phyloP scores from a whole-genome alignment of 2,113 vertebrate species.

The Balaeniceps rex region DNA sequence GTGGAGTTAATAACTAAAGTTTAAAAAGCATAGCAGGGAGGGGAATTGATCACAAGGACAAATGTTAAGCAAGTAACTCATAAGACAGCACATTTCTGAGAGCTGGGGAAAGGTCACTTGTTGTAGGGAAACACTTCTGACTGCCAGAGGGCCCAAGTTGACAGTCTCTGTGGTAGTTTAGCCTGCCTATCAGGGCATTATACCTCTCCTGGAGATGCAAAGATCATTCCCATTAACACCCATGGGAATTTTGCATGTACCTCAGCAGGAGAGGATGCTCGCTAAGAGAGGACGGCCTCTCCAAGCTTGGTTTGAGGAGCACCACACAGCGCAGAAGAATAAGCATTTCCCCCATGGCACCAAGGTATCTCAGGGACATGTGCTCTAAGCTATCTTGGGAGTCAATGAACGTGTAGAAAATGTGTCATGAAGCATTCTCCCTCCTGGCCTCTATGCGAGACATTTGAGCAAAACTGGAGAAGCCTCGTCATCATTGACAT shows the following conservation, averaged over 20 bases:
- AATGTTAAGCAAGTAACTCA: not conserved
- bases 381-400: not conserved
- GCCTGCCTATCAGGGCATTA: not conserved
- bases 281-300: not conserved
- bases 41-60: not conserved
- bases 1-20: not conserved
- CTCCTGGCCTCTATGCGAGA: not conserved
- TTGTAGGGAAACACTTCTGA: not conserved
- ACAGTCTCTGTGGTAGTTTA: not conserved
- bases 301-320: constrained; percentile 1
- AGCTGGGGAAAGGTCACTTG: not conserved
- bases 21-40: not conserved
- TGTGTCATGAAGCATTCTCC: not conserved
- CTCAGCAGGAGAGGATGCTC: not conserved
- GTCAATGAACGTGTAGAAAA: not conserved
- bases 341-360: not conserved
- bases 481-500: not conserved
- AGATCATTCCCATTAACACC: not conserved
- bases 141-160: not conserved
- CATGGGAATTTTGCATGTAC: not conserved
- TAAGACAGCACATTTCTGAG: not conserved
- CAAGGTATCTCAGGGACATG: not conserved
- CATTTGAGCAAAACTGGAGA: not conserved
- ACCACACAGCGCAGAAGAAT: not conserved
- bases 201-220: not conserved